Conservation (phyloP, 2,113 vertebrate species). For the Haplotaxodon microlepis region DNA sequence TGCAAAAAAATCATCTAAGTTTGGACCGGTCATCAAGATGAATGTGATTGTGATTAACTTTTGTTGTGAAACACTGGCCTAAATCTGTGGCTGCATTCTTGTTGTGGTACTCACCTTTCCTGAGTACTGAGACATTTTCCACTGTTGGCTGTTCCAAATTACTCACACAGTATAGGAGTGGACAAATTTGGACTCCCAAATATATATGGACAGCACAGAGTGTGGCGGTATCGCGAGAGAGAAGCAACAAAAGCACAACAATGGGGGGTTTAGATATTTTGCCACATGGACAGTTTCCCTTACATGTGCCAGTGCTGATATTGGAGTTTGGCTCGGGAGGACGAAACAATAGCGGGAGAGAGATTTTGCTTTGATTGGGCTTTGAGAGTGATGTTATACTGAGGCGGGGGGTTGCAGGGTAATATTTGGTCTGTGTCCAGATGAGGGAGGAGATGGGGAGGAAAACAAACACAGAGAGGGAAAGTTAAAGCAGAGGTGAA, state of each 20-base stretch:
- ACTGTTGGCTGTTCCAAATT: slow-evolving; percentile 54
- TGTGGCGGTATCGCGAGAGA: slow-evolving; percentile 27
- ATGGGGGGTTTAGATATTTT: slow-evolving; percentile 73
- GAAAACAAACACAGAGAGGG: slow-evolving; percentile 1
- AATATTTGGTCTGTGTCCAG: slow-evolving; percentile 14
- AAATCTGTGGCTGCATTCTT: neutral
- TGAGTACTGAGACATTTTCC: slow-evolving; percentile 82
- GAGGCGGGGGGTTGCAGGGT: neutral
- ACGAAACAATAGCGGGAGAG: slow-evolving; percentile 56
- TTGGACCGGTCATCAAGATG: neutral
- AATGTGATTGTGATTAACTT: neutral
- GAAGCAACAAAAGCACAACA: slow-evolving; percentile 71
- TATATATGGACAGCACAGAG: slow-evolving; percentile 67
- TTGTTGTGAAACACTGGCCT: neutral
- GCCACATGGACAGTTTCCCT: slow-evolving; percentile 77
- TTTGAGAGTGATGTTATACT: slow-evolving; percentile 37
- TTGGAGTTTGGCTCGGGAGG: slow-evolving; percentile 67
- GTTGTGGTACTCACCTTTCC: slow-evolving; percentile 81
- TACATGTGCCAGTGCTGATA: slow-evolving; percentile 76
- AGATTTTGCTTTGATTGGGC: slow-evolving; percentile 76
- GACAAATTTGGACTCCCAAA: slow-evolving; percentile 52
- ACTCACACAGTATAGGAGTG: slow-evolving; percentile 46
- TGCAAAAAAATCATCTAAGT: neutral
- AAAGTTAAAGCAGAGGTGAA: neutral
- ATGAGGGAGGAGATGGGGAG: neutral